A percentile compares a stretch with the other conserved stretches of the same genome.
Conservation (phyloP, 2,888 invertebrate species). For the Drosophila greeni region DNA sequence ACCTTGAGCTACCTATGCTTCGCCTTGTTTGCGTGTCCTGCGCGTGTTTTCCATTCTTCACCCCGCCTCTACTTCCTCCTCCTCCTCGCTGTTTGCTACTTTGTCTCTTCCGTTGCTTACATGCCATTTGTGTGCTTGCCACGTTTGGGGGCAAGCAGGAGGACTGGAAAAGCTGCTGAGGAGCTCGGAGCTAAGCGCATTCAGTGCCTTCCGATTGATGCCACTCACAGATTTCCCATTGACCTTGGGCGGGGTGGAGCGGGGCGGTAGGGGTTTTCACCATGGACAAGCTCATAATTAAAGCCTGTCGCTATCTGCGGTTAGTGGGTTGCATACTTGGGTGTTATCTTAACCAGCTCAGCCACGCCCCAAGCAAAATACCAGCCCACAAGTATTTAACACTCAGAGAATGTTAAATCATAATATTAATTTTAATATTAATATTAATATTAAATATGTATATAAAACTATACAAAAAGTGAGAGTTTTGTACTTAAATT, state of each 20-base stretch:
- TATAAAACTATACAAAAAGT: background rate
- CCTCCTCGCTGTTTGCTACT: background rate
- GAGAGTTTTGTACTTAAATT: too few species aligned
- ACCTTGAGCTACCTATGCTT: slow-evolving; percentile 17
- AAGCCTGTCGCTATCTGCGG: slow-evolving; percentile 39
- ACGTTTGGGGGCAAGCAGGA: slow-evolving; percentile 48
- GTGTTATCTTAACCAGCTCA: slow-evolving; percentile 43
- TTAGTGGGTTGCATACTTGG: slow-evolving; percentile 41
- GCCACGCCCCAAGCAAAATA: slow-evolving; percentile 15
- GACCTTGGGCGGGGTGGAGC: slow-evolving; percentile 32
- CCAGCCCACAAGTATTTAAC: background rate
- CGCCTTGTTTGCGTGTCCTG: slow-evolving; percentile 24
- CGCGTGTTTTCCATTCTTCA: slow-evolving; percentile 20
- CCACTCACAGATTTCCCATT: slow-evolving; percentile 48
- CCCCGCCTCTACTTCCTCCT: background rate
- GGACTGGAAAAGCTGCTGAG: background rate
- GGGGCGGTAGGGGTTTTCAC: background rate
- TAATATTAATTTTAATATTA: too few species aligned
- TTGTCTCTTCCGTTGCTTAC: slow-evolving; percentile 35
- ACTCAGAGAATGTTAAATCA: background rate
- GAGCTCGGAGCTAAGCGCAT: slow-evolving; percentile 9
- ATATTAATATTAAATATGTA: too few species aligned
- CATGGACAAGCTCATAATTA: slow-evolving; percentile 52
- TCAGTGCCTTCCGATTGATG: slow-evolving; percentile 38
- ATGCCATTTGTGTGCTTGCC: slow-evolving; percentile 64